These are phyloP conservation scores for Reinhardtius hippoglossoides DNA, from an alignment of 2,113 vertebrate species.

Conservation along the genomic window DNA sequence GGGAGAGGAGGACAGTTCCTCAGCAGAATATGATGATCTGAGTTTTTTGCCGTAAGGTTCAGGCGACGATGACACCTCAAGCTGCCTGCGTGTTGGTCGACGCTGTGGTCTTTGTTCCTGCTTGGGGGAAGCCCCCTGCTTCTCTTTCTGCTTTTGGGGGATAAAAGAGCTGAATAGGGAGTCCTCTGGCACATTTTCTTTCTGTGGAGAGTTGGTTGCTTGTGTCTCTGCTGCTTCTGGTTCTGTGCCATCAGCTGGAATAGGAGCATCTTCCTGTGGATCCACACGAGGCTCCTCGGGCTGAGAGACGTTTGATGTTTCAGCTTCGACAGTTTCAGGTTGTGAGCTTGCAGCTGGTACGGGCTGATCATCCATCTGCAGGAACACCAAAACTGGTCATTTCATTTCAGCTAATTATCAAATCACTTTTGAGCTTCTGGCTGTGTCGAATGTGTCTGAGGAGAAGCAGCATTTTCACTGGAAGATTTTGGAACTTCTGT, in stretches of 20 bases:
- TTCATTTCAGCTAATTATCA: not conserved
- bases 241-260: conserved; percentile 17
- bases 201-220: conserved; percentile 9
- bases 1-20: not conserved
- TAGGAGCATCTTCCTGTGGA: conserved; percentile 1
- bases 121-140: not conserved
- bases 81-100: conserved; percentile 26
- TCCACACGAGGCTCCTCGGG: not conserved
- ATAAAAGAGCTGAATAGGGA: not conserved
- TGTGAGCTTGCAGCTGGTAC: not conserved
- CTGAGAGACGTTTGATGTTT: not conserved
- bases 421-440: conserved; percentile 11
- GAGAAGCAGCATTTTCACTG: conserved; percentile 3
- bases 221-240: conserved; percentile 17
- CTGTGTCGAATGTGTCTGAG: conserved; percentile 23
- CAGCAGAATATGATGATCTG: conserved; percentile 11
- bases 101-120: not conserved
- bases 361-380: conserved; percentile 35
- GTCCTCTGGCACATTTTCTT: conserved; percentile 11
- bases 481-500: not conserved
- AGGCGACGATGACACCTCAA: not conserved
- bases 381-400: conserved; percentile 9
- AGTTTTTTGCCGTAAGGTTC: conserved; percentile 39
- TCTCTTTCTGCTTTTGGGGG: conserved; percentile 11
- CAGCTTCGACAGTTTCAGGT: conserved; percentile 9